These are phyloP conservation scores for Morelia viridis DNA, from an alignment of 2,797 vertebrate species.

Conservation along the genomic window DNA sequence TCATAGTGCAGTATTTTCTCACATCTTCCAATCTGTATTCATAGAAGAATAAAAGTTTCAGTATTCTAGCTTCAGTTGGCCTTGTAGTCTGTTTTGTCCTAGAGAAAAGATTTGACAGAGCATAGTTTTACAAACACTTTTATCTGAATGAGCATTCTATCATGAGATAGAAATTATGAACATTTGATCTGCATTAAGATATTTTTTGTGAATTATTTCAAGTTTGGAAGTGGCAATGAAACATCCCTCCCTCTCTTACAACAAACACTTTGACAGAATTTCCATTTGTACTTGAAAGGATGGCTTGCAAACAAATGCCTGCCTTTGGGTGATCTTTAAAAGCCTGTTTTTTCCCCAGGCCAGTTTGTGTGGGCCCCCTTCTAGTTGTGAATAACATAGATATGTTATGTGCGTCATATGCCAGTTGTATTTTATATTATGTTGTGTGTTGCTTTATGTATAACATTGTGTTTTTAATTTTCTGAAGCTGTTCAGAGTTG, in stretches of 20 bases:
- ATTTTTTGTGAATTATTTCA: background rate
- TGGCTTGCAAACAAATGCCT: background rate
- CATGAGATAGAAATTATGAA: background rate
- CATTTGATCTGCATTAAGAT: background rate
- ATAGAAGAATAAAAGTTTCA: slow-evolving; percentile 1
- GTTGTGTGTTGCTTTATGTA: background rate
- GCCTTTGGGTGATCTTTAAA: background rate
- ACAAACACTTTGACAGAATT: background rate
- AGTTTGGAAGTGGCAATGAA: too few species aligned
- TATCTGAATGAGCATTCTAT: background rate
- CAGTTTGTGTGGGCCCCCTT: background rate
- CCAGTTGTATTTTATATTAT: background rate
- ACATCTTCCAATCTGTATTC: slow-evolving; percentile 10
- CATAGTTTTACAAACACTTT: background rate
- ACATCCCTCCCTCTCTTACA: background rate
- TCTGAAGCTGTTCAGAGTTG: background rate
- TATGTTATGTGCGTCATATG: background rate
- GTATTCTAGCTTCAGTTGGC: background rate
- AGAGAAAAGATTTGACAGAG: background rate
- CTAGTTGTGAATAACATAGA: background rate
- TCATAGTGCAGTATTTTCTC: background rate
- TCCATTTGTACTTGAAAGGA: background rate
- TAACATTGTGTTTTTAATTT: background rate
- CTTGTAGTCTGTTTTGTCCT: background rate
- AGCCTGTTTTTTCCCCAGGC: background rate